A percentile compares a stretch with the other conserved stretches of the same genome.
Evolutionary conservation across 2,888 invertebrate genomes (phyloP).

Genomic region (Caenorhabditis auriculariae): DNA sequence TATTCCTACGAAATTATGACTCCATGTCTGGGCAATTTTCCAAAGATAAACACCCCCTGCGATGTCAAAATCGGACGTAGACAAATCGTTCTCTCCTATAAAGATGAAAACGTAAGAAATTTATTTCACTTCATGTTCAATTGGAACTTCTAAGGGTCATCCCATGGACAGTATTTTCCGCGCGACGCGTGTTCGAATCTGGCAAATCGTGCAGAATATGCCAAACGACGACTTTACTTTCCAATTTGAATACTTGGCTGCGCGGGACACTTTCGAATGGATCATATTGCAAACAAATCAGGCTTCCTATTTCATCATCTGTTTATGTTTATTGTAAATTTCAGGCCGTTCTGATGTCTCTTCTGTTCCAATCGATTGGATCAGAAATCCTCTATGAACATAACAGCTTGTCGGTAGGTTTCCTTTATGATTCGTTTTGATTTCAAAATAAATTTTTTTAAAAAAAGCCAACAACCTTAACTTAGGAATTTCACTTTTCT

Average conservation of each 20-base stretch:
- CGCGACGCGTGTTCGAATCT: constrained; percentile 93
- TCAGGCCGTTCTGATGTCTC: constrained; percentile 87
- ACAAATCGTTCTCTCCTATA: constrained; percentile 43
- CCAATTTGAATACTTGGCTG: constrained; percentile 56
- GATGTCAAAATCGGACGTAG: constrained; percentile 77
- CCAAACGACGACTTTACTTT: constrained; percentile 35
- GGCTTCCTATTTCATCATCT: constrained; percentile 73
- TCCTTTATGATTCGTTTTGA: constrained; percentile 6
- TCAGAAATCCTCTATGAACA: constrained; percentile 75
- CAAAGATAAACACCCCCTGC: constrained; percentile 65
- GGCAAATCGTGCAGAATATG: constrained; percentile 75
- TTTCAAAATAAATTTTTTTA: too few species aligned
- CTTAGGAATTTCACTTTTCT: background rate
- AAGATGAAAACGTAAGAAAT: constrained; percentile 17
- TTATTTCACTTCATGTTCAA: background rate
- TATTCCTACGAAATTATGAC: constrained; percentile 87
- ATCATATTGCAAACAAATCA: constrained; percentile 75
- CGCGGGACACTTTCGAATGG: constrained; percentile 75
- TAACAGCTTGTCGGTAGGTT: constrained; percentile 65
- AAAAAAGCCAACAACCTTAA: constrained; percentile 1
- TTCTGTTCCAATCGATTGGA: constrained; percentile 87
- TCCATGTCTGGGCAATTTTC: constrained; percentile 44
- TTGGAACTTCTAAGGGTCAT: constrained; percentile 6
- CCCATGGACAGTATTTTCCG: constrained; percentile 74
- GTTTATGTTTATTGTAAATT: constrained; percentile 52